phyloP scores from a whole-genome alignment of 2,797 vertebrate species.

The Malurus leucopterus region DNA sequence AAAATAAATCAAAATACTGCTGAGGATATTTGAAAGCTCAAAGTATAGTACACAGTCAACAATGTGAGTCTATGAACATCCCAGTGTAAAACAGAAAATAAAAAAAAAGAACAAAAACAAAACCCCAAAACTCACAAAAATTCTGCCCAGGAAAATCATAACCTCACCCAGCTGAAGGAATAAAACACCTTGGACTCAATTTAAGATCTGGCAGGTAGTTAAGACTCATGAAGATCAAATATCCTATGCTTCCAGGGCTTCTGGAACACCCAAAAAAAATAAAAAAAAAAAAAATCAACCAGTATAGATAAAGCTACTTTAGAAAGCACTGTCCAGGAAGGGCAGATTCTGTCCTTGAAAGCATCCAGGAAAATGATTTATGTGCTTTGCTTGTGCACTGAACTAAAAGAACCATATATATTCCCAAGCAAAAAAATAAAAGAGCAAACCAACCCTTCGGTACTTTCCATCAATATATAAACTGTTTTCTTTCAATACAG shows the following conservation, averaged over 20 bases:
- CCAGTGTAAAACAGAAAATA: background rate
- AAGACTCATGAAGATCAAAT: background rate
- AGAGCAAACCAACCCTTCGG: too few relatives aligned
- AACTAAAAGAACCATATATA: background rate
- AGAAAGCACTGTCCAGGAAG: background rate
- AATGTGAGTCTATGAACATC: background rate
- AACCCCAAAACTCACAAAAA: background rate
- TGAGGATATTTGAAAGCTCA: background rate
- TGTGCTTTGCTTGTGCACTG: background rate
- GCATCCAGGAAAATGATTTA: background rate
- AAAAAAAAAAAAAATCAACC: background rate
- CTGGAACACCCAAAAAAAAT: background rate
- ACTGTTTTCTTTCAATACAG: background rate
- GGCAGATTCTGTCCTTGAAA: background rate
- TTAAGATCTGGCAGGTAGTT: background rate
- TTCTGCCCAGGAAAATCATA: background rate
- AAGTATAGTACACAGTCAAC: background rate
- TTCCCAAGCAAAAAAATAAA: background rate
- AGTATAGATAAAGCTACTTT: background rate
- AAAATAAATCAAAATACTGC: background rate
- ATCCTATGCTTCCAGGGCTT: background rate
- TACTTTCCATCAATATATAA: background rate
- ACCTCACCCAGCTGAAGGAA: background rate
- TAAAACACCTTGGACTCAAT: background rate
- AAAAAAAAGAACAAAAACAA: background rate